These are phyloP conservation scores for Drosophila lowei DNA, from an alignment of 1,140 invertebrate genomes.

Conservation along the genomic window DNA sequence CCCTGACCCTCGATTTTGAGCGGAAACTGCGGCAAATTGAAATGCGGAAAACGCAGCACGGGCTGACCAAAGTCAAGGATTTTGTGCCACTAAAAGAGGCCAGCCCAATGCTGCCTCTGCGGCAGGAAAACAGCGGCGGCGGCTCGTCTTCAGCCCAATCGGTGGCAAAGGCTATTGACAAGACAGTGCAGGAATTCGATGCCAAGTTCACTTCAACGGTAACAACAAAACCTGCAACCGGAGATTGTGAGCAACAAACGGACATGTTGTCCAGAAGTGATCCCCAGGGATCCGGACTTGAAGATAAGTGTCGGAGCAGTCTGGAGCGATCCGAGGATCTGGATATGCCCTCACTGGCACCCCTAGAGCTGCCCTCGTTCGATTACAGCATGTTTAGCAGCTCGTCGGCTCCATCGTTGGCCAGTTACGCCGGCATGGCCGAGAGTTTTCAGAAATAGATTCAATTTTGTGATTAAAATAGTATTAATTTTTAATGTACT, in stretches of 20 bases:
- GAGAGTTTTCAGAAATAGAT: slow-evolving; percentile 71
- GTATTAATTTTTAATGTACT: slow-evolving; percentile 12
- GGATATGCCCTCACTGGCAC: slow-evolving; percentile 66
- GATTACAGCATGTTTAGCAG: slow-evolving; percentile 68
- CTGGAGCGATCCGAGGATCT: slow-evolving; percentile 40
- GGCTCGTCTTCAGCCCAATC: slow-evolving; percentile 61
- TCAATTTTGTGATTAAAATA: slow-evolving; percentile 11
- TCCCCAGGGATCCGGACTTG: slow-evolving; percentile 12
- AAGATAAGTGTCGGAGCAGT: slow-evolving; percentile 2
- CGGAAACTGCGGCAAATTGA: slow-evolving; percentile 72
- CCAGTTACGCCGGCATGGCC: slow-evolving; percentile 58
- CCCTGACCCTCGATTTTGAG: slow-evolving; percentile 68
- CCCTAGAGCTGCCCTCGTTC: slow-evolving; percentile 73
- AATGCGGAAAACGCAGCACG: slow-evolving; percentile 74
- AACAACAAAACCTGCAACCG: slow-evolving; percentile 13
- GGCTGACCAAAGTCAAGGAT: slow-evolving; percentile 68
- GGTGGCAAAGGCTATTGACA: slow-evolving; percentile 77
- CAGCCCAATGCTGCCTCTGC: slow-evolving; percentile 60
- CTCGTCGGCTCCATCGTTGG: slow-evolving; percentile 62
- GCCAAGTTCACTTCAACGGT: slow-evolving; percentile 64
- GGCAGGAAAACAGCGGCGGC: slow-evolving; percentile 47
- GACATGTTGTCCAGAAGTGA: slow-evolving; percentile 43
- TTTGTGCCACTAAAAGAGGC: slow-evolving; percentile 66
- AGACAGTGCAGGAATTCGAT: slow-evolving; percentile 78
- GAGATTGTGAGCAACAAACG: slow-evolving; percentile 44